A percentile compares a stretch with the other conserved stretches of the same genome.
These are phyloP conservation scores for Leptinotarsa tumamoca DNA, from an alignment of 2,888 invertebrate genomes.

Conservation along the genomic window DNA sequence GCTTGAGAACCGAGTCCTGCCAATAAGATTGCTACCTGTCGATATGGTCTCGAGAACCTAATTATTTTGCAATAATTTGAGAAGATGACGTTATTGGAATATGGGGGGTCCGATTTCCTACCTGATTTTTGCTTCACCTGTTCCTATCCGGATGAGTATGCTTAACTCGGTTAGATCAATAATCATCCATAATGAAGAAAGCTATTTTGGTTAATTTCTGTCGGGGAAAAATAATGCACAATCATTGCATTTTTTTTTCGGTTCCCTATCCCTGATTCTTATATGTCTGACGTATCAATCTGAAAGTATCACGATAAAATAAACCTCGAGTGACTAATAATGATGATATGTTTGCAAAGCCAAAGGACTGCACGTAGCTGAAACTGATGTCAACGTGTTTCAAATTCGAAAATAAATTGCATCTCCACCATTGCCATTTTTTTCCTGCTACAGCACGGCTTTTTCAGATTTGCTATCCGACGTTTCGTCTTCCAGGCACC, in stretches of 20 bases:
- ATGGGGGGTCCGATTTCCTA: conserved; percentile 1
- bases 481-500: too few species aligned
- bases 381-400: too few species aligned
- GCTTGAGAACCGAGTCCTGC: background rate
- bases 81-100: background rate
- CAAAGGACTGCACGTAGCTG: too few species aligned
- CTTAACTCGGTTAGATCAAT: background rate
- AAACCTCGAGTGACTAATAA: too few species aligned
- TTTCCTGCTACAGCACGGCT: too few species aligned
- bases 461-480: too few species aligned
- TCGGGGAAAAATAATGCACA: background rate
- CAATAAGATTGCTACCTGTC: conserved; percentile 1
- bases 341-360: too few species aligned
- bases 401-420: too few species aligned
- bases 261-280: too few species aligned
- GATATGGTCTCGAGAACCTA: background rate
- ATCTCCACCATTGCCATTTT: too few species aligned
- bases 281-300: too few species aligned
- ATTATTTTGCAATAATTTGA: conserved; percentile 5
- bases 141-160: background rate
- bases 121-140: conserved; percentile 1
- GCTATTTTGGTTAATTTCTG: background rate
- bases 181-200: background rate
- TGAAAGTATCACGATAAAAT: too few species aligned
- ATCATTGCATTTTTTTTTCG: background rate